These are phyloP conservation scores for Narcine bancroftii DNA, from an alignment of 2,113 vertebrate genomes.

Conservation along the genomic window DNA sequence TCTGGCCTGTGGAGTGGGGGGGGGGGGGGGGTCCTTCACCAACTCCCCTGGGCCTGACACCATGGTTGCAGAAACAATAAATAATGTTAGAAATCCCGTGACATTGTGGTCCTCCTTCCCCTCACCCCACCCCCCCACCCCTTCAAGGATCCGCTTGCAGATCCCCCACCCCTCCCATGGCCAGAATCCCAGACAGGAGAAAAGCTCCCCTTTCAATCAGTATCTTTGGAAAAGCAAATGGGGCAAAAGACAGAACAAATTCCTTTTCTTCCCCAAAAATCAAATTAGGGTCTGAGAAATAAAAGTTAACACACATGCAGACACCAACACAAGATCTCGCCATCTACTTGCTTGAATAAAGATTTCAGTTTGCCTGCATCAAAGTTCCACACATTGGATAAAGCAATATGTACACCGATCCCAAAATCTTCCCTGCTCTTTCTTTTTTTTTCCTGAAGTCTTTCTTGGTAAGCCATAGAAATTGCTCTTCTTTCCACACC, in stretches of 20 bases:
- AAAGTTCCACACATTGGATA: neutral
- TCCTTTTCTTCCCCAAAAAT: neutral
- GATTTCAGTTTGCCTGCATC: neutral
- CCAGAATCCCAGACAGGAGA: neutral
- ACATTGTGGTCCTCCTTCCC: neutral
- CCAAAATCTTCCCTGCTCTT: neutral
- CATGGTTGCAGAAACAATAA: neutral
- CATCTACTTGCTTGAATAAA: neutral
- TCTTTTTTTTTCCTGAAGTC: too few relatives aligned
- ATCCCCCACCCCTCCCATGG: neutral
- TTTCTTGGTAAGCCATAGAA: neutral
- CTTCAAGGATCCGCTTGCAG: neutral
- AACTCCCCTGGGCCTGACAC: too few relatives aligned
- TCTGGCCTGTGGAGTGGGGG: too few relatives aligned
- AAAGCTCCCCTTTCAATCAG: neutral
- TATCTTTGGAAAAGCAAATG: neutral
- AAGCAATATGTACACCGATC: neutral
- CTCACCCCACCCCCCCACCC: neutral
- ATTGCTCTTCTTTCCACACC: neutral
- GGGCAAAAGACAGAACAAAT: neutral
- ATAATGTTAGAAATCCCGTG: neutral
- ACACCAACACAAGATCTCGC: neutral
- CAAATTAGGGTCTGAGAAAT: neutral
- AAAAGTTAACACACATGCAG: neutral
- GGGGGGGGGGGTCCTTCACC: too few relatives aligned